A percentile compares a stretch with the other conserved stretches of the same genome.
Conservation (phyloP, 2,797 vertebrate genomes). For the Acomys russatus region DNA sequence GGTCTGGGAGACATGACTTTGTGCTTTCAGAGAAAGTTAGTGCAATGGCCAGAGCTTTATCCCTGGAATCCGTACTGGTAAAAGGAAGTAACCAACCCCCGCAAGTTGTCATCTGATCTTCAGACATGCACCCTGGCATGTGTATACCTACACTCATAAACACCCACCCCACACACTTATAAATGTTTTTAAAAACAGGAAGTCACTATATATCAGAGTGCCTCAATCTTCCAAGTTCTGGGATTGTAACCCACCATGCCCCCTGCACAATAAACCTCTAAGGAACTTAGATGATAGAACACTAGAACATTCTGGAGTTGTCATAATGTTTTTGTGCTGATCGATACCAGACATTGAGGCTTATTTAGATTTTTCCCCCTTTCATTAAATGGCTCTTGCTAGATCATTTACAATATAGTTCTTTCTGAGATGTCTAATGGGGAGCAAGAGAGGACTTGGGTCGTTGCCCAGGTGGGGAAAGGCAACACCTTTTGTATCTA, state of each 20-base stretch:
- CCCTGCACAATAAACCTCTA: background rate
- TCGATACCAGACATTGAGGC: slow-evolving; percentile 34
- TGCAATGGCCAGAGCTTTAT: background rate
- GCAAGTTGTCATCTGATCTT: background rate
- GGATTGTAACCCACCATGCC: background rate
- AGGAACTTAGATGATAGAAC: background rate
- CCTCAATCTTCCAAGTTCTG: background rate
- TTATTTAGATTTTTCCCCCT: slow-evolving; percentile 20
- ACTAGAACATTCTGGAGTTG: background rate
- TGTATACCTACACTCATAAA: background rate
- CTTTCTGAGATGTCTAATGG: background rate
- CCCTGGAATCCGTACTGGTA: background rate
- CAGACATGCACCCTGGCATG: background rate
- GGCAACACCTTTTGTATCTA: background rate
- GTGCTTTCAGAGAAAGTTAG: background rate
- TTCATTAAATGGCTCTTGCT: slow-evolving; percentile 3
- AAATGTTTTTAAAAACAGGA: background rate
- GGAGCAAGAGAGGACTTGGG: background rate
- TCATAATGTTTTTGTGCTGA: background rate
- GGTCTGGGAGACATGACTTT: background rate
- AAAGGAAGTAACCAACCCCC: background rate
- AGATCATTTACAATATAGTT: slow-evolving; percentile 18
- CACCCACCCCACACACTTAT: background rate
- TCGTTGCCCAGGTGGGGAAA: background rate
- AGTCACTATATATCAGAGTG: background rate